Base-by-base conservation (phyloP, 2,113 vertebrate species). In the Petrocephalus zakoni region DNA sequence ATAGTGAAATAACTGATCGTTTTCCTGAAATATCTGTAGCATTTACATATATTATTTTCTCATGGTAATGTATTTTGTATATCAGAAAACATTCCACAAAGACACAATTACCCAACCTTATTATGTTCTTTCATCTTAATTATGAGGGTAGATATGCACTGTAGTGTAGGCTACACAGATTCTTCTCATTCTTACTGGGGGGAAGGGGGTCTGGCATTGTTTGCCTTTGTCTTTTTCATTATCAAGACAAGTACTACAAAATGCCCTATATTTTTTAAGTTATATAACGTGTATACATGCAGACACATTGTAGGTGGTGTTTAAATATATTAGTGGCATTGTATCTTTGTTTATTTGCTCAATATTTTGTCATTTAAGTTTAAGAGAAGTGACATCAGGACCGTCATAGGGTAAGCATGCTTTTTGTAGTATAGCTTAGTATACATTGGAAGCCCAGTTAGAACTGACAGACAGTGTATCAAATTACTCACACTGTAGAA, bases 101-200 rank as follows among this genome's bases (percentile, higher is more conserved):
- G 53, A 21, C 78, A 58, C 53, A 46, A 82, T 83, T 61, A 58
- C 25, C 17, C 22, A 11, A 55, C 55, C 72, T 89, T 75, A 87
- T 89, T 88, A 87, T 87, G 93, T 89, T 88, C 86, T 90, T 92
- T 93, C 92, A 52, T 91, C 87, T 88, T 90, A 92, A 93, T 91
- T 89, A 90, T 83, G 86, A 92, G 90, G 89, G 89, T 89, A 64
- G 89, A 87, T 90, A 91, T 85, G 78, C 86, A 25, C 21, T 37
- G 87, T 89, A 47, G 85, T 75, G 25, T 78, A 89, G 82, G 85
- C 90, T 15, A 46, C 46, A 17, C 21, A 51, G 19, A 51, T 13
- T 91, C 83, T 87, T n/a, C 51, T 83, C 87, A 72, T 46, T 47
- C 4, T 37, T 89, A 5, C 10, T 29, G 61, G n/a, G 58, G 58